Conservation (phyloP, 2,888 invertebrate genomes). For the Apodemia duryi region DNA sequence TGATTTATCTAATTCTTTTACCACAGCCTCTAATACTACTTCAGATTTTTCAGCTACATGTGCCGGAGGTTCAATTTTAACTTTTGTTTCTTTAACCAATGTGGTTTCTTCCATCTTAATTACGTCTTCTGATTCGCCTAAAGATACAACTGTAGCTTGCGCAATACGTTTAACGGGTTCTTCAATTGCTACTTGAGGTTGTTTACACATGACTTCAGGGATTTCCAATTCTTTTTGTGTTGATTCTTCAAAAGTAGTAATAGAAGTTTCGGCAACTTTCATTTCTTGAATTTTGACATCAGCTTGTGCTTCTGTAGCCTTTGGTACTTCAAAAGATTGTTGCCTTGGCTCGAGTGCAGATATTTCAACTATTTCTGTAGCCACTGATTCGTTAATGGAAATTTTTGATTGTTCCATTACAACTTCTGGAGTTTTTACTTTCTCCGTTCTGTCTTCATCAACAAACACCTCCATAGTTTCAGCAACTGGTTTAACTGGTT, state of each 20-base stretch:
- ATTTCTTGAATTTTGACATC: conserved; percentile 18
- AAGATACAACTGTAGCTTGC: conserved; percentile 19
- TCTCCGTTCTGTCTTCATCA: conserved; percentile 32
- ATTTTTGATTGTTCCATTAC: conserved; percentile 24
- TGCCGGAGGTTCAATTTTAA: conserved; percentile 32
- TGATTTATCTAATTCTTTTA: conserved; percentile 18
- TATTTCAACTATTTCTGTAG: conserved; percentile 12
- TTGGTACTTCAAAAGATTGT: conserved; percentile 18
- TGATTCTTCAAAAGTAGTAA: conserved; percentile 18
- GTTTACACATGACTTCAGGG: conserved; percentile 13
- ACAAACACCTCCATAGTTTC: conserved; percentile 34
- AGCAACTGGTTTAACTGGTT: conserved; percentile 27
- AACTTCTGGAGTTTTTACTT: conserved; percentile 26
- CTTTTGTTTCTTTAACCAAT: conserved; percentile 23
- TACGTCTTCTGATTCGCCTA: conserved; percentile 20
- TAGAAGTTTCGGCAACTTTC: conserved; percentile 18
- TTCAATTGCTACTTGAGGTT: conserved; percentile 21
- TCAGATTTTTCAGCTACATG: conserved; percentile 31
- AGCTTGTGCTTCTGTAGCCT: conserved; percentile 17
- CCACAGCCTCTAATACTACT: conserved; percentile 26
- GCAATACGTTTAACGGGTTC: conserved; percentile 14
- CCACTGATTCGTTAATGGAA: conserved; percentile 18
- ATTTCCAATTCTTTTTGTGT: conserved; percentile 5
- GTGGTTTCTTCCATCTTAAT: conserved; percentile 21
- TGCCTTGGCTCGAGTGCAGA: conserved; percentile 19